A percentile compares a stretch with the other conserved stretches of the same genome.
These are phyloP conservation scores for Colletes gigas DNA, from an alignment of 1,140 invertebrate species.

Conservation along the genomic window DNA sequence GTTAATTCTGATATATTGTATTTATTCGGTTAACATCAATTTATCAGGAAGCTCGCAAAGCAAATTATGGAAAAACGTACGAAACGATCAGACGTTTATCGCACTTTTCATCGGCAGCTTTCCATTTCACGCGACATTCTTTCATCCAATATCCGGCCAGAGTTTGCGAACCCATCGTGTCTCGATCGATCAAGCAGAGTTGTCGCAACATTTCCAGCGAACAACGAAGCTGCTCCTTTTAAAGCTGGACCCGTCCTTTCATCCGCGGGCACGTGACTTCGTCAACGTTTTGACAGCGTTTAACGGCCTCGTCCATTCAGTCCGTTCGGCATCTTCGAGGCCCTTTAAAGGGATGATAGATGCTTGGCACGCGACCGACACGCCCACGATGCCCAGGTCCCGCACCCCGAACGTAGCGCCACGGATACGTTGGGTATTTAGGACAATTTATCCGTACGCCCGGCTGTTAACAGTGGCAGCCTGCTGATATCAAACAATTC, in stretches of 20 bases:
- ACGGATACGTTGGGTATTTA: conserved; percentile 61
- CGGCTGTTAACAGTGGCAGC: conserved; percentile 45
- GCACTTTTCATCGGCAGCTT: conserved; percentile 11
- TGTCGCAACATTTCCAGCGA: conserved; percentile 68
- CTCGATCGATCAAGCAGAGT: conserved; percentile 65
- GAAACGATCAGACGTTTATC: conserved; percentile 14
- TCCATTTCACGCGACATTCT: conserved; percentile 13
- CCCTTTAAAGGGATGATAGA: conserved; percentile 80
- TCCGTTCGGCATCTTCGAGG: conserved; percentile 56
- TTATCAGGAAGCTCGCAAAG: too few species aligned
- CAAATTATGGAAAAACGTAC: too few species aligned
- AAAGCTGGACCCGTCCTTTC: conserved; percentile 35
- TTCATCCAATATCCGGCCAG: neutral
- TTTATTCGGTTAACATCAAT: too few species aligned
- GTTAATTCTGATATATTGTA: too few species aligned
- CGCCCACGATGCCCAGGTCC: conserved; percentile 64
- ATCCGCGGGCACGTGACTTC: conserved; percentile 71
- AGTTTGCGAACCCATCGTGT: neutral
- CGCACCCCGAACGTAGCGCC: conserved; percentile 21
- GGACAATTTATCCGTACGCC: conserved; percentile 70
- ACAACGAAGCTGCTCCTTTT: neutral
- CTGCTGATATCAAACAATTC: conserved; percentile 78
- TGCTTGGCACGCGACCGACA: conserved; percentile 79
- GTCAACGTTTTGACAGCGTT: conserved; percentile 72
- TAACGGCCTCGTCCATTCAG: conserved; percentile 60